These are phyloP conservation scores for Drosophila hawaiiensis DNA, from an alignment of 2,888 invertebrate species.

Conservation along the genomic window DNA sequence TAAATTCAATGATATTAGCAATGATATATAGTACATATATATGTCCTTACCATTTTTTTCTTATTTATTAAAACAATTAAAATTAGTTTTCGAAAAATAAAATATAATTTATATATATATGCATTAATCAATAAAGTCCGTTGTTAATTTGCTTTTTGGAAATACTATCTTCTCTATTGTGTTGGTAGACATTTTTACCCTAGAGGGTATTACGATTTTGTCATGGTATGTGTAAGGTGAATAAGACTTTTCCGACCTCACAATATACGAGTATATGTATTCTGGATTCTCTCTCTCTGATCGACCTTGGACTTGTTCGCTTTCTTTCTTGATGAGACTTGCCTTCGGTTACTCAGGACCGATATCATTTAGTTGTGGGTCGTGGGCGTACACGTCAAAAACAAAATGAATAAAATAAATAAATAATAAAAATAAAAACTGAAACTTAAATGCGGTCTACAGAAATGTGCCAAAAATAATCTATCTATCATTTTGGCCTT, in stretches of 20 bases:
- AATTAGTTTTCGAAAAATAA: slow-evolving; percentile 48
- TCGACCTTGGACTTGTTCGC: neutral
- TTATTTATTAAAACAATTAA: slow-evolving; percentile 51
- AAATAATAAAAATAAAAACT: neutral
- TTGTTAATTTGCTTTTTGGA: slow-evolving; percentile 21
- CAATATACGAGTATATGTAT: neutral
- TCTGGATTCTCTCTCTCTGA: neutral
- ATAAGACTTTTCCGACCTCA: neutral
- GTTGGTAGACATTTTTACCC: no score
- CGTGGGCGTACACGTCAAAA: neutral
- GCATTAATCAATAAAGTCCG: slow-evolving; percentile 39
- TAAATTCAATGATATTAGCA: slow-evolving; percentile 65
- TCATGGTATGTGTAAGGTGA: no score
- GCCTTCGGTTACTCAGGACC: neutral
- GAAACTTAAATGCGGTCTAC: neutral
- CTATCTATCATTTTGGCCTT: neutral
- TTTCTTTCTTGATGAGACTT: neutral
- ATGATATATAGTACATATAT: slow-evolving; percentile 47
- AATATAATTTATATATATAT: slow-evolving; percentile 40
- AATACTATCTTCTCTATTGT: neutral
- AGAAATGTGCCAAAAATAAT: neutral
- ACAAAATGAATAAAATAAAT: neutral
- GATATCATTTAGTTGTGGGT: neutral
- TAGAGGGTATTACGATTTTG: no score
- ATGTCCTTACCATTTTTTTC: slow-evolving; percentile 26